Evolutionary conservation across 2,888 invertebrate species (phyloP), one percentile per base, ranked within the genome.

Genomic region (Scaeva pyrastri): DNA sequence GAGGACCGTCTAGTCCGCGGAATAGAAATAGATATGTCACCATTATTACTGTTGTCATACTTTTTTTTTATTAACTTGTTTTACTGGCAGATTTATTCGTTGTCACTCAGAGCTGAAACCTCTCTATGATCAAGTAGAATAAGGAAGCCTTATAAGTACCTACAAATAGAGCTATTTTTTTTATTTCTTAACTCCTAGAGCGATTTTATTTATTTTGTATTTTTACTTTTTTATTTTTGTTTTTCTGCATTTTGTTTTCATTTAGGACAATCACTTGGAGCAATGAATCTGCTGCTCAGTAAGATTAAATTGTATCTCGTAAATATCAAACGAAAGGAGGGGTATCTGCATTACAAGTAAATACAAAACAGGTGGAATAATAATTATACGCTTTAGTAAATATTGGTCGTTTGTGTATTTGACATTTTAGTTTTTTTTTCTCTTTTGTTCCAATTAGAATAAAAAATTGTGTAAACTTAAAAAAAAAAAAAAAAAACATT

Each of bases 111-210:
- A n/a, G 48, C 64, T 58, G 45, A 72, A 21, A 39, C 31, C 66
- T 64, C 31, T 41, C n/a, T 48, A 58, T 50, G 41, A 66, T 64
- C 56, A 41, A 60, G 74, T 74, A 45, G 39, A 26, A 56, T 64
- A 36, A 62, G 39, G 85, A 85, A 85, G 26, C 85, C 85, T 39
- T 26, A 76, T 48, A 68, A 85, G 64, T 85, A 81, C 81, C 56
- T 50, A 74, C n/a, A n/a, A n/a, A n/a, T 45, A 60, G 66, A 36
- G 19, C 48, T 45, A 39, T 68, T 48, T 56, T 45, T 19, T 71
- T 50, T 36, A 16, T 52, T 60, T 62, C 21, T 58, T 26, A 68
- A 58, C 68, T 62, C 50, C 31, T 68, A 21, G 52, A 52, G 23
- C 16, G 23, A 41, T 68, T 68, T 68, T 52, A 19, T 68, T 68